Evolutionary conservation across 2,113 vertebrate species (phyloP).

Genomic region (Poeciliopsis turrubarensis): DNA sequence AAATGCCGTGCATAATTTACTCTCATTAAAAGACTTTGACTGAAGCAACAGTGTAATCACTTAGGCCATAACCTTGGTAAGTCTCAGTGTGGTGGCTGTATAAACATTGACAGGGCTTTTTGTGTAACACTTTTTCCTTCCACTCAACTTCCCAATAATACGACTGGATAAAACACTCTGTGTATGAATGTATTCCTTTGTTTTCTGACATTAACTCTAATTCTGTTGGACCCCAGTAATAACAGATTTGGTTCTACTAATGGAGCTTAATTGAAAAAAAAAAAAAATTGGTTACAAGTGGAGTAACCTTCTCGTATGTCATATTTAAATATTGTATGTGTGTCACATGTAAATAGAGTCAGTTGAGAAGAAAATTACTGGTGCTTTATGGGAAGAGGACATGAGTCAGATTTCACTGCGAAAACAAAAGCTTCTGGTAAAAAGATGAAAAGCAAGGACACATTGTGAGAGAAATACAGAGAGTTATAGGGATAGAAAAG

Average conservation of each 20-base stretch:
- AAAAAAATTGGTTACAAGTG: neutral
- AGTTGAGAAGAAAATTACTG: neutral
- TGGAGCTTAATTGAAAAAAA: too few species aligned
- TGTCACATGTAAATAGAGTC: neutral
- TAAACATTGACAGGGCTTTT: too few species aligned
- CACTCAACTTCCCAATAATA: neutral
- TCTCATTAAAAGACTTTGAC: neutral
- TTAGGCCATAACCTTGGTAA: neutral
- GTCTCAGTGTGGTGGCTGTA: neutral
- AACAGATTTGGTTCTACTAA: too few species aligned
- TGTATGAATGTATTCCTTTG: too few species aligned
- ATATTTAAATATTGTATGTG: neutral
- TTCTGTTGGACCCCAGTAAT: too few species aligned
- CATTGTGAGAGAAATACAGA: conserved; percentile 16
- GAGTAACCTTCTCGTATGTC: neutral
- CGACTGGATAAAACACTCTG: neutral
- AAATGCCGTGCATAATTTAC: neutral
- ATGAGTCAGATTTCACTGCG: neutral
- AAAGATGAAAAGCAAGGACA: neutral
- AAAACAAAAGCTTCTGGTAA: conserved; percentile 6
- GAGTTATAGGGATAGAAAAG: conserved; percentile 16
- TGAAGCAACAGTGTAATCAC: neutral
- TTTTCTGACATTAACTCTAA: too few species aligned
- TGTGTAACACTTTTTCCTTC: neutral
- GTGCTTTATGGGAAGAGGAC: conserved; percentile 4